Evolutionary conservation across 1,140 invertebrate species (phyloP).

Genomic region (Megathymus violae): DNA sequence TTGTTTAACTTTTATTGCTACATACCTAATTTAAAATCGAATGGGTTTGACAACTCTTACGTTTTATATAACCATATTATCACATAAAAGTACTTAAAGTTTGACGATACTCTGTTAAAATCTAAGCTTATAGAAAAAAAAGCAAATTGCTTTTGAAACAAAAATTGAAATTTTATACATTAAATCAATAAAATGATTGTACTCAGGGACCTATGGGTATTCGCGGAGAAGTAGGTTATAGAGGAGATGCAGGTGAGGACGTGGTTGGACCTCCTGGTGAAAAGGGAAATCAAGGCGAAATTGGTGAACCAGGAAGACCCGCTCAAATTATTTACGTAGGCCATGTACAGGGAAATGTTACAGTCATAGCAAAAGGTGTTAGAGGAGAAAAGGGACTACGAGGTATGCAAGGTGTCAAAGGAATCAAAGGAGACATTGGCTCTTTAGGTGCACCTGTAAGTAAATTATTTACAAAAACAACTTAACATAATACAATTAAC

Average conservation of each 20-base stretch:
- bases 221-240: constrained; percentile 85
- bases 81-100: too few species aligned
- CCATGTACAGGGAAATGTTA: constrained; percentile 54
- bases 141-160: too few species aligned
- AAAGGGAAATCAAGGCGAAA: constrained; percentile 83
- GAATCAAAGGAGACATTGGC: constrained; percentile 85
- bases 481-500: too few species aligned
- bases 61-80: too few species aligned
- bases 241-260: constrained; percentile 84
- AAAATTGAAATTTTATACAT: too few species aligned
- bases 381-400: constrained; percentile 74
- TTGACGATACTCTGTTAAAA: too few species aligned
- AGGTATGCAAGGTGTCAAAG: constrained; percentile 78
- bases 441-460: constrained; percentile 83
- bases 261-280: constrained; percentile 84
- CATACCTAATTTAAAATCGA: too few species aligned
- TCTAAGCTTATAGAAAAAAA: too few species aligned
- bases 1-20: too few species aligned
- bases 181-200: neutral
- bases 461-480: constrained; percentile 23
- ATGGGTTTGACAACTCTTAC: too few species aligned
- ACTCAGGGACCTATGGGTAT: constrained; percentile 77
- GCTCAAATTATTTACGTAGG: constrained; percentile 44
- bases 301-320: constrained; percentile 72
- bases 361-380: constrained; percentile 69